phyloP scores from a whole-genome alignment of 2,113 vertebrate species.

The Rhombomys opimus region DNA sequence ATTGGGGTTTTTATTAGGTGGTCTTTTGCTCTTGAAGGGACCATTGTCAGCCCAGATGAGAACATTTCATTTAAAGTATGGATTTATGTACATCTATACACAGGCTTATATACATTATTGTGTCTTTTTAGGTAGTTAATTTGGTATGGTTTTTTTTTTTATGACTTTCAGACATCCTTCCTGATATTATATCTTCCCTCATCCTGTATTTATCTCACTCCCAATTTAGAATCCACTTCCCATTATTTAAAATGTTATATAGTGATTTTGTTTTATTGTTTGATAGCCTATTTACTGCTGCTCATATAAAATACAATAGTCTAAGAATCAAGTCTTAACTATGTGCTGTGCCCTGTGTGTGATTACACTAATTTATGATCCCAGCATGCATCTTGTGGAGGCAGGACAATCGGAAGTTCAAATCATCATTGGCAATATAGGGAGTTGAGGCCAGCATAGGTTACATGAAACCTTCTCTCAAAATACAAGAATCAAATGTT shows the following conservation, averaged over 20 bases:
- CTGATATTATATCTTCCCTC: background rate
- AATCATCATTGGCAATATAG: background rate
- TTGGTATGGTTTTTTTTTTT: background rate
- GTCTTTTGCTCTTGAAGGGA: background rate
- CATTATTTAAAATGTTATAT: background rate
- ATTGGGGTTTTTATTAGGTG: background rate
- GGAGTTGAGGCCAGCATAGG: background rate
- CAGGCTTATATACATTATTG: background rate
- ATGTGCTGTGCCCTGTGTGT: background rate
- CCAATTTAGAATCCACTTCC: background rate
- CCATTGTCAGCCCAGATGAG: background rate
- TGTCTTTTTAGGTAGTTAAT: background rate
- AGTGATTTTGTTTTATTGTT: background rate
- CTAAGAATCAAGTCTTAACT: conserved; percentile 33
- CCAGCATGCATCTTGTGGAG: background rate
- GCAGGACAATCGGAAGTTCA: background rate
- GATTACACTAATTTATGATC: background rate
- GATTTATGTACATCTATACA: background rate
- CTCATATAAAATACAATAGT: conserved; percentile 19
- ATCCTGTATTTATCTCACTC: background rate
- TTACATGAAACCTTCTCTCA: background rate
- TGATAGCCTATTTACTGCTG: background rate
- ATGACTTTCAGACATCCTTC: background rate
- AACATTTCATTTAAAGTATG: background rate
- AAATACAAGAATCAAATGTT: background rate